Conservation (phyloP, 2,797 vertebrate species). For the Xiphorhynchus erythropygius region DNA sequence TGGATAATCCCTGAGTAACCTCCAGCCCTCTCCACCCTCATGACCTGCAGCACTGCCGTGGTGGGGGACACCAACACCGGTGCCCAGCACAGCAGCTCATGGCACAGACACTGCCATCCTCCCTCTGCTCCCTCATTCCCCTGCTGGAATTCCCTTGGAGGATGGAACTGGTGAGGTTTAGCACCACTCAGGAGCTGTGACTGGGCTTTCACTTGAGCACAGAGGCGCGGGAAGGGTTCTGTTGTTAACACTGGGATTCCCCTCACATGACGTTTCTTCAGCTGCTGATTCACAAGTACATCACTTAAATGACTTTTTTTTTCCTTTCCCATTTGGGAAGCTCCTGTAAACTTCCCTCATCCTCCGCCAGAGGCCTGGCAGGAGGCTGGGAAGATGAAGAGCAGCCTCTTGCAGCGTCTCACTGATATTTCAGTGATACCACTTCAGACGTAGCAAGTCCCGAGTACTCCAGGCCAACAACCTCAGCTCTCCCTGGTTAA, state of each 20-base stretch:
- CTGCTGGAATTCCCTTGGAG: neutral
- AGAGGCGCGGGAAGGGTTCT: neutral
- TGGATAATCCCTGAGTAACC: rapidly evolving
- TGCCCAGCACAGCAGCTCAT: rapidly evolving
- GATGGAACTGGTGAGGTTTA: rapidly evolving
- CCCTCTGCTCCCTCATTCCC: neutral
- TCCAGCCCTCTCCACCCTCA: neutral
- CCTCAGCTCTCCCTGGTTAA: neutral
- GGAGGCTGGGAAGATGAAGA: neutral
- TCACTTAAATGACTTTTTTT: neutral
- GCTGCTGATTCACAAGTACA: conserved; percentile 20
- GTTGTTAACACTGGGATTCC: neutral
- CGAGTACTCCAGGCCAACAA: neutral
- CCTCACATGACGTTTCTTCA: neutral
- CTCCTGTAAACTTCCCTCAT: neutral
- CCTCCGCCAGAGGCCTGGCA: neutral
- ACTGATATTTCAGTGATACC: neutral
- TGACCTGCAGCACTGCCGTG: neutral
- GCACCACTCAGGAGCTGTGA: neutral
- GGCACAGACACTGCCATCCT: rapidly evolving
- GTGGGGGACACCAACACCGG: neutral
- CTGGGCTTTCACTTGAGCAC: neutral
- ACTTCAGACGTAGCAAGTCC: neutral
- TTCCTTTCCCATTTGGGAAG: neutral
- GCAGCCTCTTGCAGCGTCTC: neutral